Conservation (phyloP, 2,797 vertebrate genomes). For the Cynopterus sphinx region DNA sequence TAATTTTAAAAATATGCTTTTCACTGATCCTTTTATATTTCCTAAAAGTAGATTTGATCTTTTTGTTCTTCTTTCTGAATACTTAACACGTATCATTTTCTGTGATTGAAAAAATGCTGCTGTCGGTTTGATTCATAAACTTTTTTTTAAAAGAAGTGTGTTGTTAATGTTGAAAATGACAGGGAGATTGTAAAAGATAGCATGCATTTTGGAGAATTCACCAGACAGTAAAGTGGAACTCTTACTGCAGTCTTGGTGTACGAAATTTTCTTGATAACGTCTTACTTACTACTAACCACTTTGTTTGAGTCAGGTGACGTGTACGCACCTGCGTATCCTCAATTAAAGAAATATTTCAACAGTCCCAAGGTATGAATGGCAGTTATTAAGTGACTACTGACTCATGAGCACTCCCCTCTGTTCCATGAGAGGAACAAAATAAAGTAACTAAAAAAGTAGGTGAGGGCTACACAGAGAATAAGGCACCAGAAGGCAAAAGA, state of each 20-base stretch:
- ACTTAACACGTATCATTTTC: not conserved
- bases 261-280: not conserved
- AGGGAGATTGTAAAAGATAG: not conserved
- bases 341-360: not conserved
- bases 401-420: not conserved
- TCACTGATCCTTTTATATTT: not conserved
- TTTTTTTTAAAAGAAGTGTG: not conserved
- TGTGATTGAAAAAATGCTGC: not conserved
- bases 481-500: not conserved
- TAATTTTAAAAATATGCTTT: not conserved
- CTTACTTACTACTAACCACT: not conserved
- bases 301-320: not conserved
- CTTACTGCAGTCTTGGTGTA: not conserved
- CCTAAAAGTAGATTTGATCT: constrained; percentile 9
- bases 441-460: not conserved
- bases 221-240: not conserved
- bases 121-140: not conserved
- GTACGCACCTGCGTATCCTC: accelerated
- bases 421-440: not conserved
- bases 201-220: not conserved
- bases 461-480: not conserved
- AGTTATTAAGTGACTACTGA: not conserved
- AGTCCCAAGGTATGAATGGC: not conserved
- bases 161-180: not conserved
- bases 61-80: not conserved